Base-by-base conservation (phyloP, 2,113 vertebrate genomes). In the Bufo gargarizans region DNA sequence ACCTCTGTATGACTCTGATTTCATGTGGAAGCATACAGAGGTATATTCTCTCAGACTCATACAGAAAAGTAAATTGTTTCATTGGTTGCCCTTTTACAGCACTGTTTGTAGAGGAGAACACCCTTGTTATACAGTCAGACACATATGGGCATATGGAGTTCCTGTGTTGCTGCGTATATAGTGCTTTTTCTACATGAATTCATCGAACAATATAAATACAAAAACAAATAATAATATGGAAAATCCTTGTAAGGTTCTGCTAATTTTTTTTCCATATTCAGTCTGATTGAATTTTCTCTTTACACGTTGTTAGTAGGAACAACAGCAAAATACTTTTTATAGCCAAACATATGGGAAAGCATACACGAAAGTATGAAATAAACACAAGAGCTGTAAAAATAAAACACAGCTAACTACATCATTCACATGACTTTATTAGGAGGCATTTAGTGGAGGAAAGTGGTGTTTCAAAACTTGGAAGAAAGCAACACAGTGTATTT, bases 401-500 rank as follows among this genome's bases (percentile, higher is more conserved):
- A 43, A 17, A 3, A 74, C 45, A 49, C 71, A 74, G 13, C 45
- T 6, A 4, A 33, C 9, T 3, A 74, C 17, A 76, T 17, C 19
- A 76, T 19, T 19, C 17, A 11, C 53, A 58, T 79, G 20, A n/a
- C 59, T 65, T 82, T 33, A 50, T 33, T 43, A 16, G 63, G 14
- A 55, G 4, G 19, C 22, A 67, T 69, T 67, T 69, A 69, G 17
- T 20, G n/a, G 61, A 83, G 53, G 56, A 81, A 81, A 81, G 1
- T 61, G 56, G 79, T 43, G 22, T 83, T 53, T 67, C 17, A 82
- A 50, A 83, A 53, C 20, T 67, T 55, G 14, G 2, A 84, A 65
- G 17, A 65, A 43, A 50, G 82, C n/a, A 55, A 55, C 65, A 71
- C 13, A 9, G 63, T 55, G 22, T 76, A 76, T 85, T 85, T 85